These are phyloP conservation scores for Pocillopora grandis DNA, from an alignment of 92 coral and sea anemone genomes.

Conservation along the genomic window DNA sequence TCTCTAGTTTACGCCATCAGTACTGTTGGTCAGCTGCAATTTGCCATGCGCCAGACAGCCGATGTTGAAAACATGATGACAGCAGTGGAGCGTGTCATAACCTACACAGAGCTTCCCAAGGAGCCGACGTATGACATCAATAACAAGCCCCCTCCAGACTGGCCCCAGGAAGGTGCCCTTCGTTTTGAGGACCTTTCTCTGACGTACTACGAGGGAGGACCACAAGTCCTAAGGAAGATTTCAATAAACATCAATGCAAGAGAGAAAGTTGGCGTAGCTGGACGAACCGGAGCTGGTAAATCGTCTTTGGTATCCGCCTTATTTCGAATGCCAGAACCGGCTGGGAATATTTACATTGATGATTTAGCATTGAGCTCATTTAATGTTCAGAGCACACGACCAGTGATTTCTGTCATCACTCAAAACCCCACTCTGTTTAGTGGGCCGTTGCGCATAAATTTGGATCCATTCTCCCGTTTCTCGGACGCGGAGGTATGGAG, in stretches of 20 bases:
- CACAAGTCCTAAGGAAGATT: constrained; percentile 66
- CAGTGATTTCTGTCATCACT: constrained; percentile 83
- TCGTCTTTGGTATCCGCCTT: constrained; percentile 92
- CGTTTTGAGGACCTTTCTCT: constrained; percentile 83
- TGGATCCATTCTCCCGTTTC: constrained; percentile 86
- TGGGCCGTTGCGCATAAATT: constrained; percentile 73
- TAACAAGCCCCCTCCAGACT: constrained; percentile 75
- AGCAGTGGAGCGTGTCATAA: constrained; percentile 87
- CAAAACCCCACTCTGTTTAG: constrained; percentile 89
- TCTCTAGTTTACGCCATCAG: constrained; percentile 95
- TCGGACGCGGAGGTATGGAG: constrained; percentile 75
- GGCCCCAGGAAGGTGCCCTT: constrained; percentile 91
- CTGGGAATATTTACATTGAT: constrained; percentile 82
- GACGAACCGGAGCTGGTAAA: constrained; percentile 98
- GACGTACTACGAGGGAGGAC: constrained; percentile 88
- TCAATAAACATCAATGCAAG: constrained; percentile 62
- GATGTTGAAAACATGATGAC: constrained; percentile 97
- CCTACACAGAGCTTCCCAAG: constrained; percentile 84
- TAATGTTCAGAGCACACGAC: constrained; percentile 82
- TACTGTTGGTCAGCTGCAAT: constrained; percentile 96
- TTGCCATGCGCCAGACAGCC: constrained; percentile 92
- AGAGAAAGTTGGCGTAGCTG: constrained; percentile 93
- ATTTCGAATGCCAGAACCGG: constrained; percentile 92
- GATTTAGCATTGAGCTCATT: constrained; percentile 58
- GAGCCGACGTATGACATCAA: constrained; percentile 71